These are phyloP conservation scores for Blastobasis adustella DNA, from an alignment of 2,888 invertebrate species.

Conservation along the genomic window DNA sequence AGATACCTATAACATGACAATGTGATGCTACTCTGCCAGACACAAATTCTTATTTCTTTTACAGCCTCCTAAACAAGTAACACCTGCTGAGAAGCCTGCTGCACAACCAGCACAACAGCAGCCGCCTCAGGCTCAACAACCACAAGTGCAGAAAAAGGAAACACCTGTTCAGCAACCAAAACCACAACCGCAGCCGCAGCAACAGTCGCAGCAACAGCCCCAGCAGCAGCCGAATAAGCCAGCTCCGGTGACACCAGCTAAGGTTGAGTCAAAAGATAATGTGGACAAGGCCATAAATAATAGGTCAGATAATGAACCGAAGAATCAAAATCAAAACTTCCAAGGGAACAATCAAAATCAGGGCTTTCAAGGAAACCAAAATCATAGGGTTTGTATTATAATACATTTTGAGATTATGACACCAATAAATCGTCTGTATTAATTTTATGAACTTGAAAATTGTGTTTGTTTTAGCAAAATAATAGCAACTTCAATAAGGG, in stretches of 20 bases:
- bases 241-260: slow-evolving; percentile 23
- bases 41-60: too few relatives aligned
- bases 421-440: neutral
- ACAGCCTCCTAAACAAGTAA: too few relatives aligned
- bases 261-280: slow-evolving; percentile 37
- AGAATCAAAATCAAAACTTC: slow-evolving; percentile 18
- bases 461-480: slow-evolving; percentile 35
- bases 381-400: slow-evolving; percentile 18
- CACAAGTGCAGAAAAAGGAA: slow-evolving; percentile 12
- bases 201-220: slow-evolving; percentile 13
- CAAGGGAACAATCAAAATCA: slow-evolving; percentile 10
- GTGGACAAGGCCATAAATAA: slow-evolving; percentile 41
- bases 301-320: slow-evolving; percentile 22
- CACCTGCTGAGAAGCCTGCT: slow-evolving; percentile 3
- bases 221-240: slow-evolving; percentile 19
- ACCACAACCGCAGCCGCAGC: slow-evolving; percentile 9
- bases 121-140: slow-evolving; percentile 16
- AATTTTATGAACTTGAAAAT: neutral
- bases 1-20: too few relatives aligned
- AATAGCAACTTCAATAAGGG: slow-evolving; percentile 43
- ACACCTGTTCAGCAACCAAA: slow-evolving; percentile 15
- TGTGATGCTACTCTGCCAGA: too few relatives aligned
- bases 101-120: slow-evolving; percentile 19
- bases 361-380: slow-evolving; percentile 21
- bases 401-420: too few relatives aligned